Conservation (phyloP, 2,797 vertebrate genomes). For the Acanthurus leucopareius region DNA sequence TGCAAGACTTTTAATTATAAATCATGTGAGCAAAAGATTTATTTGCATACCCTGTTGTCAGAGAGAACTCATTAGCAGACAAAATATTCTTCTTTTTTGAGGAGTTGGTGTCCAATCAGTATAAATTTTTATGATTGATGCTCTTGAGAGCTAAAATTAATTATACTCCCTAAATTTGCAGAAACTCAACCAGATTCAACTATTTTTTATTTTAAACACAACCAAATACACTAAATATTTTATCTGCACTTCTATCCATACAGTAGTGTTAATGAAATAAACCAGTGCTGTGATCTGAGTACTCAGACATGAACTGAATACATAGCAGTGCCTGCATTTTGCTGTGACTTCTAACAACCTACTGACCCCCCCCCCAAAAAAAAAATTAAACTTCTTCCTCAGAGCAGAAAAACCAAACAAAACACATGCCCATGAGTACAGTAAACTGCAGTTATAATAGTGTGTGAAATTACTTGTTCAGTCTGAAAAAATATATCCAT, state of each 20-base stretch:
- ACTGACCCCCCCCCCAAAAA: neutral
- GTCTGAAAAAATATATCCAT: slow-evolving; percentile 3
- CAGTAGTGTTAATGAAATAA: neutral
- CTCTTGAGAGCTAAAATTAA: no score
- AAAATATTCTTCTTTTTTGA: neutral
- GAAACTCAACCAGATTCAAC: neutral
- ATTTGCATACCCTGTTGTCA: neutral
- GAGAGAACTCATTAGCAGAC: neutral
- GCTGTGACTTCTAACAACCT: neutral
- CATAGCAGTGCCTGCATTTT: neutral
- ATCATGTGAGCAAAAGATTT: neutral
- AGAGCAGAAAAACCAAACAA: neutral
- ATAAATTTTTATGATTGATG: neutral
- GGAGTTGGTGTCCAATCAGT: neutral
- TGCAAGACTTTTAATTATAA: slow-evolving; percentile 1
- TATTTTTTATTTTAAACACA: neutral
- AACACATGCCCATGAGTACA: no score
- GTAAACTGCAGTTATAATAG: no score
- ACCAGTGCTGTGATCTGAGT: neutral
- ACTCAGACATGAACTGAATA: neutral
- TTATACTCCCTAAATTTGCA: neutral
- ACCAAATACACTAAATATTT: neutral
- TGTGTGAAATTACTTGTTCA: neutral
- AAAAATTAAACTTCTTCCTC: neutral
- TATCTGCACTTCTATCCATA: neutral